phyloP scores from a whole-genome alignment of 2,113 vertebrate species.

The Natator depressus region DNA sequence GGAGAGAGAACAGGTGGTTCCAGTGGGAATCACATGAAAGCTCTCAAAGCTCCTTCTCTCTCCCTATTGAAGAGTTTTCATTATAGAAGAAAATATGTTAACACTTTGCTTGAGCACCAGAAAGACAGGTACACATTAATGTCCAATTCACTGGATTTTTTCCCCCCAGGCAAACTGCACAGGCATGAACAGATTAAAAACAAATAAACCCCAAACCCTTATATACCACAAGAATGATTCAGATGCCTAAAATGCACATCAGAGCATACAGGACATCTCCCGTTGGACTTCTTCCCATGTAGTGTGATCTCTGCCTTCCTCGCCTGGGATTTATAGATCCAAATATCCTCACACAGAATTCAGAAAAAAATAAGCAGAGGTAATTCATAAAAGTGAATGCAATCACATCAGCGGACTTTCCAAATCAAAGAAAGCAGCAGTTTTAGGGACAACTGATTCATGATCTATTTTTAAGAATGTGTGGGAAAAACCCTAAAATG shows the following conservation, averaged over 20 bases:
- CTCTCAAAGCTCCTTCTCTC: neutral
- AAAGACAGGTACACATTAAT: neutral
- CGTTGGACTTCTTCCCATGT: neutral
- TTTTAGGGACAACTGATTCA: neutral
- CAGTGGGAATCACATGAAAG: slow-evolving; percentile 14
- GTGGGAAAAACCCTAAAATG: neutral
- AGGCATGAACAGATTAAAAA: neutral
- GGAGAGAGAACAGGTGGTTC: slow-evolving; percentile 17
- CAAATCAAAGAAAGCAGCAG: neutral
- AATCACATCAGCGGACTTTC: neutral
- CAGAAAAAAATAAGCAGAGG: neutral
- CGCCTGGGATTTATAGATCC: neutral
- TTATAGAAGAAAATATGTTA: neutral
- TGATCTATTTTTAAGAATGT: neutral
- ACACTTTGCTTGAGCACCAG: neutral
- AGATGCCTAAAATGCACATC: neutral
- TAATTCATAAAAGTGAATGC: neutral
- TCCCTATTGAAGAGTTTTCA: neutral
- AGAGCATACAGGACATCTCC: neutral
- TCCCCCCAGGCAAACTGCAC: neutral
- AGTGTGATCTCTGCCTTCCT: neutral
- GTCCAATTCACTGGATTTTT: neutral
- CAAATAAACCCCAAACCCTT: neutral
- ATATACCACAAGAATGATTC: neutral
- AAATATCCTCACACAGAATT: neutral